Percentiles rank a stretch among this genome's conserved stretches.
phyloP scores from a whole-genome alignment of 2,797 vertebrate species.

The Lepus oiostolus region DNA sequence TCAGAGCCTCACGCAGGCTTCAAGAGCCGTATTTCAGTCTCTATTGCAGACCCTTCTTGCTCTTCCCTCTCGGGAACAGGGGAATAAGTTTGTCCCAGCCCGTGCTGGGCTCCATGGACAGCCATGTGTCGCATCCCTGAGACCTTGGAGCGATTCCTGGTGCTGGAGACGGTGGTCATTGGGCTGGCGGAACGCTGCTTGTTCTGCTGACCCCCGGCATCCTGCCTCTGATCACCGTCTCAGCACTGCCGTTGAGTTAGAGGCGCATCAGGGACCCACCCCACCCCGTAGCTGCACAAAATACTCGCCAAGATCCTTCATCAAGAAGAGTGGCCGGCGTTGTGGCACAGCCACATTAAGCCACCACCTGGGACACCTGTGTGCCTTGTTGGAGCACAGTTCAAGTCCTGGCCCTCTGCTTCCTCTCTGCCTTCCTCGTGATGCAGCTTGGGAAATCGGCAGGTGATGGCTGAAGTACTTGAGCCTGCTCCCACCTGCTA shows the following conservation, averaged over 20 bases:
- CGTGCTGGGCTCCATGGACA: background rate
- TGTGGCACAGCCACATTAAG: background rate
- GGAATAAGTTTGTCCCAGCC: background rate
- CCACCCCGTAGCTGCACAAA: background rate
- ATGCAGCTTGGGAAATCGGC: too few species aligned
- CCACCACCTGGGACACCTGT: too few species aligned
- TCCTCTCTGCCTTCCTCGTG: too few species aligned
- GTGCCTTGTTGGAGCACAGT: too few species aligned
- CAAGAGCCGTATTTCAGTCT: background rate
- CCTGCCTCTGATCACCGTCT: background rate
- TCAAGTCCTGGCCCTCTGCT: too few species aligned
- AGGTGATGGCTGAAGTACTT: too few species aligned
- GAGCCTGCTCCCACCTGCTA: background rate
- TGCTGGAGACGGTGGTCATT: background rate
- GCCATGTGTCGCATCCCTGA: background rate
- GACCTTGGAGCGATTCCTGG: background rate
- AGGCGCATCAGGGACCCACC: background rate
- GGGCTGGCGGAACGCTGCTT: background rate
- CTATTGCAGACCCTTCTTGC: background rate
- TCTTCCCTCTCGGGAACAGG: background rate
- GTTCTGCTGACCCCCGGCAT: accelerated
- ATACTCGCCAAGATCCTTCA: background rate
- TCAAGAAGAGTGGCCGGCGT: background rate
- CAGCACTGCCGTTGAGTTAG: background rate
- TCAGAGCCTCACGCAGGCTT: background rate